Evolutionary conservation across 2,113 vertebrate genomes (phyloP), one percentile per base, ranked within the genome.

Genomic region (Damaliscus lunatus): DNA sequence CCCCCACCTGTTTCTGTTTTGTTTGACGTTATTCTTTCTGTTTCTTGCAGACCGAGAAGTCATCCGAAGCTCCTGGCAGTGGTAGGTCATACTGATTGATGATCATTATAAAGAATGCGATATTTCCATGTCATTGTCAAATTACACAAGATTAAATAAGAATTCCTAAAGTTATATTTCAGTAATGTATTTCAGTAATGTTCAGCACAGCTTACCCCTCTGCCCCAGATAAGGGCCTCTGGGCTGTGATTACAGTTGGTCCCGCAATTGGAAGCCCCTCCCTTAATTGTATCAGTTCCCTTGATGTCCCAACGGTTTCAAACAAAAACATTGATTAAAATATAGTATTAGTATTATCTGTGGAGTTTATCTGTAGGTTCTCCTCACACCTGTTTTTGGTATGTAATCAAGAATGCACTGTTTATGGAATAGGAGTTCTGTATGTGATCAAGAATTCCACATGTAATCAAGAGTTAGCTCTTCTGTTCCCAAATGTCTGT

Each of bases 31-130:
- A 29, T 94, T 90, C 59, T 90, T 88, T 96, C 74, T 94, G 2
- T 95, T 94, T 89, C 33, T 64, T 48, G 16, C 87, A 98, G 97
- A 91, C 52, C 90, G 25, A 95, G 95, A 97, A 88, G 40, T 84
- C 95, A 95, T 78, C 71, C 62, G 2, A 97, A 97, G 88, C 84
- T 95, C 40, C n/a, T 93, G 93, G 95, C 96, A 1, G 3, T 71
- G 60, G 83, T 97, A 91, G 90, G 86, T 94, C 86, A 59, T 62
- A 46, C 33, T 89, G 81, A 91, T 71, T 83, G 81, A 91, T 85
- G 85, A 52, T 33, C 50, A 31, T n/a, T 50, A 3, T 62, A 94
- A 92, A 88, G 64, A 98, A 53, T 96, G n/a, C 29, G 84, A 27
- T 92, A 31, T 95, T 90, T 89, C 59, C 48, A 55, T 77, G 84